phyloP scores from a whole-genome alignment of 2,888 invertebrate species.

The Philereme transversata region DNA sequence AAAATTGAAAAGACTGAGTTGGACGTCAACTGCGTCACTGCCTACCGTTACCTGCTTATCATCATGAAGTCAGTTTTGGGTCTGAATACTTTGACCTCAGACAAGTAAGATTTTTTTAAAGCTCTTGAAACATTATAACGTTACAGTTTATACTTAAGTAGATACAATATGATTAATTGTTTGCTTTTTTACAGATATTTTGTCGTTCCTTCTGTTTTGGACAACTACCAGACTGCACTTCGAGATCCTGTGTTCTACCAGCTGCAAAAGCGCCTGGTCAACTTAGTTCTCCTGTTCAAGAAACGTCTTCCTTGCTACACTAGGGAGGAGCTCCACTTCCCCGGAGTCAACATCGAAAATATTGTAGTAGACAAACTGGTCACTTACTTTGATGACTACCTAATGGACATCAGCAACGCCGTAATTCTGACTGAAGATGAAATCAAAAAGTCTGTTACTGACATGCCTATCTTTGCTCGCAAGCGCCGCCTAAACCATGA shows the following conservation, averaged over 20 bases:
- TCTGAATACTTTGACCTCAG: slow-evolving; percentile 59
- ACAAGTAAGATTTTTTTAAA: slow-evolving; percentile 67
- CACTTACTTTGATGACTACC: slow-evolving; percentile 88
- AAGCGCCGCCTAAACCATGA: slow-evolving; percentile 87
- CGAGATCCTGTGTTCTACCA: slow-evolving; percentile 90
- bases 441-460: slow-evolving; percentile 72
- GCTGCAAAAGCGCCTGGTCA: slow-evolving; percentile 85
- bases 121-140: no score
- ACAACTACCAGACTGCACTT: slow-evolving; percentile 86
- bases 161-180: neutral
- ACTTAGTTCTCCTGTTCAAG: slow-evolving; percentile 85
- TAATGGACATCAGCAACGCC: slow-evolving; percentile 86
- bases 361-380: slow-evolving; percentile 86
- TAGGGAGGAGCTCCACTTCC: slow-evolving; percentile 84
- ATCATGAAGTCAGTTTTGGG: slow-evolving; percentile 80
- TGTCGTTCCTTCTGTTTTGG: slow-evolving; percentile 84
- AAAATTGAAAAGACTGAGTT: slow-evolving; percentile 68
- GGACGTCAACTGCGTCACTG: slow-evolving; percentile 61
- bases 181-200: slow-evolving; percentile 68
- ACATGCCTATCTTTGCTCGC: slow-evolving; percentile 80
- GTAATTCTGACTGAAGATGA: slow-evolving; percentile 76
- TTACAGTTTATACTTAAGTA: no score
- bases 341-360: slow-evolving; percentile 86
- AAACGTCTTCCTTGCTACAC: slow-evolving; percentile 84
- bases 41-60: slow-evolving; percentile 84